Evolutionary conservation across 2,113 vertebrate species (phyloP).

Genomic region (Danio rerio): GRCz12tu NC_133184.1:1409001-1409500

Average conservation of each 20-base stretch:
- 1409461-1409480: too few species aligned
- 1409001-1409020: background rate
- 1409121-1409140: slow-evolving; percentile 4
- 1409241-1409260: slow-evolving; percentile 9
- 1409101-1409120: background rate
- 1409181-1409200: background rate
- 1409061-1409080: too few species aligned
- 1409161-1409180: background rate
- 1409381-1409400: background rate
- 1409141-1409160: background rate
- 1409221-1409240: background rate
- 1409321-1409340: slow-evolving; percentile 22
- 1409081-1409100: too few species aligned
- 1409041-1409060: background rate
- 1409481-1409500: too few species aligned
- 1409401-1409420: background rate
- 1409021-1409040: too few species aligned
- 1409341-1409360: slow-evolving; percentile 11
- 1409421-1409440: background rate
- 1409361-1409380: slow-evolving; percentile 1
- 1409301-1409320: background rate
- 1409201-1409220: slow-evolving; percentile 8
- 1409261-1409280: slow-evolving; percentile 32
- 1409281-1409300: background rate
- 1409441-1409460: too few species aligned